Evolutionary conservation across 1,140 invertebrate genomes (phyloP).

Genomic region (Aricia agestis): DNA sequence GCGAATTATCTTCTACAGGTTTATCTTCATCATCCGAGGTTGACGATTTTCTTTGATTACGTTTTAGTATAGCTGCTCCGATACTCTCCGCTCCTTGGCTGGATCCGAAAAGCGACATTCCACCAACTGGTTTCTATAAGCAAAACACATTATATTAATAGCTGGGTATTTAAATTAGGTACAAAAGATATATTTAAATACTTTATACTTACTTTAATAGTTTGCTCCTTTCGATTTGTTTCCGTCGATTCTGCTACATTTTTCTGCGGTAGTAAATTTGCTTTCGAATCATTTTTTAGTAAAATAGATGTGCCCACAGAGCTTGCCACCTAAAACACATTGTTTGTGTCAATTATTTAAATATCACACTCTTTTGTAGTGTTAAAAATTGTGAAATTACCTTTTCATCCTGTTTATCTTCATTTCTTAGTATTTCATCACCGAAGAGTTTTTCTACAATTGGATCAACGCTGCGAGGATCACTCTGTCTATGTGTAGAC

Average conservation of each 20-base stretch:
- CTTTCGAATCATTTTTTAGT: background rate
- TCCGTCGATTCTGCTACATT: background rate
- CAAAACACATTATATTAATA: conserved; percentile 7
- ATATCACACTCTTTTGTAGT: no score
- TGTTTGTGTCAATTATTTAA: background rate
- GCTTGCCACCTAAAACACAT: background rate
- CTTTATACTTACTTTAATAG: conserved; percentile 15
- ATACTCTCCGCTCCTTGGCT: conserved; percentile 56
- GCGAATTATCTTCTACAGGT: conserved; percentile 20
- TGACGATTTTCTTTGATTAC: conserved; percentile 45
- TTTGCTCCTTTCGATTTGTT: background rate
- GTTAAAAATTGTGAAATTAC: background rate
- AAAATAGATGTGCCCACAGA: background rate
- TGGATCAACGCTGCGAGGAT: conserved; percentile 23
- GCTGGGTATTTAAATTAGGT: no score
- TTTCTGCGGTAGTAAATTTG: background rate
- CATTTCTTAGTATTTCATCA: conserved; percentile 10
- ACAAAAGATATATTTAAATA: no score
- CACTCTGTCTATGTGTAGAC: conserved; percentile 16
- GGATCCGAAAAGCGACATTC: conserved; percentile 75
- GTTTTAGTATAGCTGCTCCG: conserved; percentile 59
- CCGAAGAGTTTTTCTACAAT: conserved; percentile 33
- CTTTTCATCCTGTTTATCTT: conserved; percentile 14
- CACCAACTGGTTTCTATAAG: conserved; percentile 77
- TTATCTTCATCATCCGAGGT: conserved; percentile 43